A percentile compares a stretch with the other conserved stretches of the same genome.
Evolutionary conservation across 1,140 invertebrate genomes (phyloP).

Genomic region (Drosophila baimaii): DNA sequence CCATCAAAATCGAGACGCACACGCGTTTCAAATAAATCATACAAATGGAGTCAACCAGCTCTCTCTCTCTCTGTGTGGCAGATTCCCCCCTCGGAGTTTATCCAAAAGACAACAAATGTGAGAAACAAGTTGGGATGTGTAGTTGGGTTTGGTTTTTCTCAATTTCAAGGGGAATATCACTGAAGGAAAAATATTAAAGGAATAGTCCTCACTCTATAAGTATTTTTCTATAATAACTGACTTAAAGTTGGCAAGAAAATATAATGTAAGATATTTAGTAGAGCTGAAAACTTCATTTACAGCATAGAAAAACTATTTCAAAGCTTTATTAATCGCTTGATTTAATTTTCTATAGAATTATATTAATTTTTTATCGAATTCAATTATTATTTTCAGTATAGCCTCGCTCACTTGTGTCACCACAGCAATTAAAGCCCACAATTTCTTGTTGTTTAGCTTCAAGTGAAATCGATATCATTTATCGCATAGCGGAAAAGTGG

Average conservation of each 20-base stretch:
- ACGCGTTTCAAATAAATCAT: constrained; percentile 73
- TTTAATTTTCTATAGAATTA: background rate
- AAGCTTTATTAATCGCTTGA: background rate
- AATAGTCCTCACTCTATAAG: background rate
- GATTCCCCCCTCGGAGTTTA: background rate
- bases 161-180: background rate
- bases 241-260: background rate
- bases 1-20: constrained; percentile 38
- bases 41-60: constrained; percentile 25
- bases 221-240: too few relatives aligned
- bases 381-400: constrained; percentile 4
- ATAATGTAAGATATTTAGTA: background rate
- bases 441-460: constrained; percentile 52
- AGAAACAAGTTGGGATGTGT: constrained; percentile 34
- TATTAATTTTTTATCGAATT: background rate
- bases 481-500: constrained; percentile 69
- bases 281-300: background rate
- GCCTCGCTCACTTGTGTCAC: constrained; percentile 61
- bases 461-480: constrained; percentile 78
- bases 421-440: constrained; percentile 68
- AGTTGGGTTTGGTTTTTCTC: constrained; percentile 11
- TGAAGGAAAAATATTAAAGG: background rate
- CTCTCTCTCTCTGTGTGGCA: constrained; percentile 14
- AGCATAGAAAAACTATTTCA: background rate
- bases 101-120: constrained; percentile 40